Base-by-base conservation (phyloP, 2,113 vertebrate species). In the Blennius ocellaris region DNA sequence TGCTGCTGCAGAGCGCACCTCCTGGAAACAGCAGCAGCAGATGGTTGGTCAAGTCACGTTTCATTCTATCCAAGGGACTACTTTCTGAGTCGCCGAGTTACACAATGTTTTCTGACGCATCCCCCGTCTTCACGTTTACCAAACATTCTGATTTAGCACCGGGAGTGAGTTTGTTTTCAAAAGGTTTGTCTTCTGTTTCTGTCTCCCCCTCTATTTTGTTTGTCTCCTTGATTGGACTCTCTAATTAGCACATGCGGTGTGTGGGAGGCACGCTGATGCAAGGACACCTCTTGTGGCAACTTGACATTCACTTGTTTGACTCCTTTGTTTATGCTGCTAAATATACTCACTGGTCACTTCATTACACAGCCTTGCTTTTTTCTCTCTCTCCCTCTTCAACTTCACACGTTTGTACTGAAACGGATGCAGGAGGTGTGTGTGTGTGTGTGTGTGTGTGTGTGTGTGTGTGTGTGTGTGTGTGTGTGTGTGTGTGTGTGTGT, bases 21-120 rank as follows among this genome's bases (percentile, higher is more conserved):
- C 78, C 78, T 80, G 82, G 70, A 63, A 87, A 77, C 86, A 82
- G 82, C 87, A 80, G 86, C 81, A 85, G 82, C 87, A 86, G 88
- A 82, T 88, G 80, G 70, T 87, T 73, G 16, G 37, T 6, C 80
- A 80, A 81, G 76, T 80, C 17, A 60, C 80, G 74, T 81, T 65
- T 82, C 70, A 48, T 57, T 53, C 15, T 1, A 52, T 75, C 63
- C 74, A 78, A 50, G 64, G 21, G 66, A 72, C 79, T 55, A 30
- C 11, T 73, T 66, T 80, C 65, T 64, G 54, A 62, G 59, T 70
- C 54, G 48, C 57, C 14, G 54, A 51, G 62, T 81, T 77, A n/a
- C 56, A 39, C 71, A 69, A 87, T 69, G 30, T 6, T 60, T 49
- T 59, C 54, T 56, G 49, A 69, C 76, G 59, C 78, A 37, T 59